These are phyloP conservation scores for Ptychobarbus kaznakovi DNA, from an alignment of 2,797 vertebrate species.

Conservation along the genomic window DNA sequence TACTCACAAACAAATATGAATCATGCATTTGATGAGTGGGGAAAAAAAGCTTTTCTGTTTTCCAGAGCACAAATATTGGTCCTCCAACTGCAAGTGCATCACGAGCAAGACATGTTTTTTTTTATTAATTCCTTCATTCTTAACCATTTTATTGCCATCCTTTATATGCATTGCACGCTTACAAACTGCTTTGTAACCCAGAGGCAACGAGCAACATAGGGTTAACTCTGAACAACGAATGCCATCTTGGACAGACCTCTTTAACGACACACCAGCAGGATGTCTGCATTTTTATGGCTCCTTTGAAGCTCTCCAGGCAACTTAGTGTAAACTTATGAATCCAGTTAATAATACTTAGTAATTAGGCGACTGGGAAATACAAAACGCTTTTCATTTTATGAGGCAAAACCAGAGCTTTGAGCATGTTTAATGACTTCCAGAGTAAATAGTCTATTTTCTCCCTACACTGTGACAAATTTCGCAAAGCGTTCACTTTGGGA, in stretches of 20 bases:
- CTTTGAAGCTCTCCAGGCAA: conserved; percentile 37
- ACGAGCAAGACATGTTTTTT: background rate
- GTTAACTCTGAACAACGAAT: background rate
- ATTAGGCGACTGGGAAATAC: conserved; percentile 43
- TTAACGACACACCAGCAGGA: conserved; percentile 8
- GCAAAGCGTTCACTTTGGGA: conserved; percentile 29
- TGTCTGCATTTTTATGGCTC: background rate
- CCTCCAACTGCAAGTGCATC: background rate
- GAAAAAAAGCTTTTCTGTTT: background rate
- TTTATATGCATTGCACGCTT: background rate
- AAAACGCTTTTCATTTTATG: conserved; percentile 27
- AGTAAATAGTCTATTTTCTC: conserved; percentile 31
- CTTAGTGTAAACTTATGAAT: conserved; percentile 34
- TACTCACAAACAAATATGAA: background rate
- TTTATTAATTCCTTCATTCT: background rate
- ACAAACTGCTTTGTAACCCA: background rate
- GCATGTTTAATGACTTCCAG: conserved; percentile 27
- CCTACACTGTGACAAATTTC: conserved; percentile 3
- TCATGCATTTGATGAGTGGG: background rate
- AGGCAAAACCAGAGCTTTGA: conserved; percentile 21
- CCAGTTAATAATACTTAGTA: conserved; percentile 36
- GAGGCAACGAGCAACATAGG: background rate
- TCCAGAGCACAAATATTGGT: background rate
- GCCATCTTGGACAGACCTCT: conserved; percentile 2
- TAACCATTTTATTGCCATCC: background rate